Conservation (phyloP, 2,797 vertebrate species). For the Gephyroberyx darwinii region DNA sequence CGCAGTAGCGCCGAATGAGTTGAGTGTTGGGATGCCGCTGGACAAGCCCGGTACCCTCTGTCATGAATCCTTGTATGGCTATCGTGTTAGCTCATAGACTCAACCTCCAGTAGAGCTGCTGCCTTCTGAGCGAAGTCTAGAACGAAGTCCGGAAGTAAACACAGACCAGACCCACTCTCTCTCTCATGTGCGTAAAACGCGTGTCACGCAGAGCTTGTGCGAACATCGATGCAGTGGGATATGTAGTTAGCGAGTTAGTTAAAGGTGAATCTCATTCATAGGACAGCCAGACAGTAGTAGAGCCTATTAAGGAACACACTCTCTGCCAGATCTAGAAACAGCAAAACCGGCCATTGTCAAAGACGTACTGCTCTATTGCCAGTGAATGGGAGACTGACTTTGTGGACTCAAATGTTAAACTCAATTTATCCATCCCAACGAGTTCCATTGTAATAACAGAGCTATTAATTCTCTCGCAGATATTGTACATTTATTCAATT, state of each 20-base stretch:
- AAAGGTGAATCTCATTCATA: not conserved
- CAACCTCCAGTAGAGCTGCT: conserved; percentile 67
- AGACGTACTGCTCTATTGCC: not conserved
- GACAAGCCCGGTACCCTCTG: conserved; percentile 71
- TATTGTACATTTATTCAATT: not conserved
- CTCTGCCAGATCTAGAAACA: too few species aligned
- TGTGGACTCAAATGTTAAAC: not conserved
- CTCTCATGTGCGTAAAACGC: conserved; percentile 67
- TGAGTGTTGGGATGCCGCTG: conserved; percentile 50
- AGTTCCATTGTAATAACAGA: not conserved
- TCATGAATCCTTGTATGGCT: conserved; percentile 75
- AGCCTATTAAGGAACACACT: too few species aligned
- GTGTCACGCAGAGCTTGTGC: conserved; percentile 48
- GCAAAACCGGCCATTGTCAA: not conserved
- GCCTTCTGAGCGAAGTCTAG: conserved; percentile 66
- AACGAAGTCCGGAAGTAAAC: conserved; percentile 93
- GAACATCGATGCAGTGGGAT: conserved; percentile 41
- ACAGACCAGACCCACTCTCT: conserved; percentile 77
- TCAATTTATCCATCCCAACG: not conserved
- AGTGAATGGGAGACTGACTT: not conserved
- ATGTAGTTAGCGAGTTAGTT: conserved; percentile 47
- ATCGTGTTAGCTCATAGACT: conserved; percentile 62
- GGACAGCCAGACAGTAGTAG: too few species aligned
- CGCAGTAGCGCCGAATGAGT: conserved; percentile 30
- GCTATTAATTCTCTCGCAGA: not conserved